Conservation (phyloP, 1,140 invertebrate genomes). For the Oncopeltus fasciatus region DNA sequence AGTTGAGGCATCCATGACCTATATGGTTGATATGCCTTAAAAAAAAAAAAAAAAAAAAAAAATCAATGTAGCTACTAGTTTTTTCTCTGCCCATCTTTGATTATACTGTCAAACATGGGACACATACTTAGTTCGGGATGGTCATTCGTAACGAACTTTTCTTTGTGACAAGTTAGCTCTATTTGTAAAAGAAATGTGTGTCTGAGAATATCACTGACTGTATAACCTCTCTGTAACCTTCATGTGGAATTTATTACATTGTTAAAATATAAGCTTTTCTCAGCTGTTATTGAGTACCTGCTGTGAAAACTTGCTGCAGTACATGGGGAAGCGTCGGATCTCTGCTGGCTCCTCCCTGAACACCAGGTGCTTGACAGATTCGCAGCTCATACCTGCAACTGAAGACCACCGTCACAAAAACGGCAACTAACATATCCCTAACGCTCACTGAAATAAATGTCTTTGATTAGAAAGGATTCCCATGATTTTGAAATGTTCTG, state of each 20-base stretch:
- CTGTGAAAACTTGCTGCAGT: constrained; percentile 20
- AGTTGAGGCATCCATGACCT: too few relatives aligned
- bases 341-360: constrained; percentile 10
- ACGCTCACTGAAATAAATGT: too few relatives aligned
- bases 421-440: too few relatives aligned
- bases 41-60: too few relatives aligned
- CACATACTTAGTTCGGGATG: background rate
- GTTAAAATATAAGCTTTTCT: background rate
- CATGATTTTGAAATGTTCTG: too few relatives aligned
- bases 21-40: too few relatives aligned
- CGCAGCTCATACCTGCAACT: constrained; percentile 2
- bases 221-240: background rate
- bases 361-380: constrained; percentile 20
- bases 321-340: constrained; percentile 18
- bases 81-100: too few relatives aligned
- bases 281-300: background rate
- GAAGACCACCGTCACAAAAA: too few relatives aligned
- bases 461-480: too few relatives aligned
- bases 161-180: background rate
- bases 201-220: background rate
- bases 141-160: background rate
- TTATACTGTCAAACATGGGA: too few relatives aligned
- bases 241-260: background rate
- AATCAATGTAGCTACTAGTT: too few relatives aligned
- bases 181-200: background rate